Evolutionary conservation across 64 coral and sea anemone species (phyloP).

Genomic region (Acropora yongei): DNA sequence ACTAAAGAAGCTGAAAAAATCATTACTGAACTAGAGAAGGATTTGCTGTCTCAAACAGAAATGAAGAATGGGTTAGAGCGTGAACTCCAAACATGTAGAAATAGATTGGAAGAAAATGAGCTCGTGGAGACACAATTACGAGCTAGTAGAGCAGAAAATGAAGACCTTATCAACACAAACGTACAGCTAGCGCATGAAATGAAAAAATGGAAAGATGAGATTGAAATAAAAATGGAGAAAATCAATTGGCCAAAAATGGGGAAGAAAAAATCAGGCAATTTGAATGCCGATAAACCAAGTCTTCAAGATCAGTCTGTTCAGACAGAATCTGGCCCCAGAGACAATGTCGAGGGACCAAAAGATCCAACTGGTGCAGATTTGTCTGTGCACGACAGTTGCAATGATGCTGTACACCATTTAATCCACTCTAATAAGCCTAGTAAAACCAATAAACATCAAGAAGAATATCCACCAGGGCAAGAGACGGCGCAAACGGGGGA

Average conservation of each 20-base stretch:
- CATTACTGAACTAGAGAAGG: conserved; percentile 82
- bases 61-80: conserved; percentile 64
- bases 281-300: background rate
- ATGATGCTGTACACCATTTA: background rate
- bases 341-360: background rate
- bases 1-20: conserved; percentile 77
- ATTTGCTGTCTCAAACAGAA: conserved; percentile 71
- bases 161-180: conserved; percentile 55
- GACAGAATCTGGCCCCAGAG: background rate
- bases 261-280: background rate
- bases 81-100: conserved; percentile 43
- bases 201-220: conserved; percentile 43
- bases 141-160: conserved; percentile 66
- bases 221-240: background rate
- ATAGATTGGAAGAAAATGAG: conserved; percentile 52
- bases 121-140: conserved; percentile 47
- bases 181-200: conserved; percentile 41
- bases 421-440: background rate
- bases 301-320: conserved; percentile 19
- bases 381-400: background rate
- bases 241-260: background rate
- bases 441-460: background rate
- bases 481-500: background rate
- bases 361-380: background rate
- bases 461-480: background rate